phyloP scores from a whole-genome alignment of 2,113 vertebrate species.

The Stomatorhinus ivindoensis region DNA sequence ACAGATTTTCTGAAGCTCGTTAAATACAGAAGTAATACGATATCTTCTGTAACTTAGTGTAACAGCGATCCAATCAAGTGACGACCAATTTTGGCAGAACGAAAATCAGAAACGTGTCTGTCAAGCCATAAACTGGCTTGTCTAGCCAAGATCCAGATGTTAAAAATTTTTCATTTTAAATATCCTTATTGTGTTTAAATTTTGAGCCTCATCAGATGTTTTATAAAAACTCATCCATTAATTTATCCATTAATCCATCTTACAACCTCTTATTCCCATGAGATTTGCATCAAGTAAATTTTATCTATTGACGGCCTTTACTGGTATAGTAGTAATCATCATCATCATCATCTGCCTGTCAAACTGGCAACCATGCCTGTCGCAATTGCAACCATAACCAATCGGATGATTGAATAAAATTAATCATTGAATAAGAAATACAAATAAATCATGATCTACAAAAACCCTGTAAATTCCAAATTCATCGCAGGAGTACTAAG shows the following conservation, averaged over 20 bases:
- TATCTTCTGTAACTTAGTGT: neutral
- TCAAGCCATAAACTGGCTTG: no score
- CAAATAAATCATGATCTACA: neutral
- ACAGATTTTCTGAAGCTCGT: neutral
- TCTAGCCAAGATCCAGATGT: no score
- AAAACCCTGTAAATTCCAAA: neutral
- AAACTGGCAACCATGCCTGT: neutral
- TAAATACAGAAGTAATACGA: neutral
- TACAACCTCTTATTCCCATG: no score
- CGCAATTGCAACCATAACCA: neutral
- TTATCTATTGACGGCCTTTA: neutral
- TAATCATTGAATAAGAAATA: neutral
- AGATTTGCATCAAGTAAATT: no score
- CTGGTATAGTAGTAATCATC: neutral
- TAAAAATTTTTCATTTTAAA: no score
- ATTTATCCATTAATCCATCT: no score
- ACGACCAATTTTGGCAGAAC: no score
- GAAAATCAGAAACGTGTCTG: no score
- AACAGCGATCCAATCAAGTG: no score
- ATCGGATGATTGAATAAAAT: neutral
- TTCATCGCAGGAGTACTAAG: neutral
- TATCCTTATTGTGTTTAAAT: no score
- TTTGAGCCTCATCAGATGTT: no score
- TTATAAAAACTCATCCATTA: no score
- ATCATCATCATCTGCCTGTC: neutral